These are phyloP conservation scores for Polyommatus iphigenia DNA, from an alignment of 2,888 invertebrate genomes.

Conservation along the genomic window DNA sequence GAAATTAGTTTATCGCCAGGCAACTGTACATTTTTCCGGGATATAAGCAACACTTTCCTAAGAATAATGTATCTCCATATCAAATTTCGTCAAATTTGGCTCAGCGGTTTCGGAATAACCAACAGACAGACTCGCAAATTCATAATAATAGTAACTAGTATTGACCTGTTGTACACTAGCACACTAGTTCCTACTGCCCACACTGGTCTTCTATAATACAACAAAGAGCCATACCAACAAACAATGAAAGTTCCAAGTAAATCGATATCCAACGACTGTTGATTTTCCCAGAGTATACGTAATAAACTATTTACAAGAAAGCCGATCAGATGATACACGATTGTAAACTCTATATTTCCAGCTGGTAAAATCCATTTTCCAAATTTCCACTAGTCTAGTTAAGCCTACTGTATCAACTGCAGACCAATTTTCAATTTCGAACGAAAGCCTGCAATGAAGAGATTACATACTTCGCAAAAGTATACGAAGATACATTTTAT, in stretches of 20 bases:
- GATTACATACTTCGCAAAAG: not conserved
- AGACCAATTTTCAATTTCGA: slow-evolving; percentile 25
- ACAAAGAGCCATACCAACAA: slow-evolving; percentile 6
- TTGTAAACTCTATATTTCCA: not conserved
- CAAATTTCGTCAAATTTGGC: too few relatives aligned
- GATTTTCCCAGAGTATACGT: slow-evolving; percentile 25
- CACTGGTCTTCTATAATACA: not conserved
- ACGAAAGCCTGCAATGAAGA: slow-evolving; percentile 15
- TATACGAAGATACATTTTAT: not conserved
- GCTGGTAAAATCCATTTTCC: not conserved
- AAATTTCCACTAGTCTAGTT: not conserved
- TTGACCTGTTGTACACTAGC: too few relatives aligned
- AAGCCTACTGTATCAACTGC: slow-evolving; percentile 16
- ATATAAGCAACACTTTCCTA: too few relatives aligned
- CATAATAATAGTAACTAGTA: too few relatives aligned
- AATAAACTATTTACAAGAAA: slow-evolving; percentile 27
- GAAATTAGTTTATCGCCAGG: too few relatives aligned
- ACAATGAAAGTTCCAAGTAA: slow-evolving; percentile 20
- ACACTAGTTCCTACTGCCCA: too few relatives aligned
- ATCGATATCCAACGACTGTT: slow-evolving; percentile 23
- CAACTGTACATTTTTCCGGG: too few relatives aligned
- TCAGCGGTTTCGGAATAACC: too few relatives aligned
- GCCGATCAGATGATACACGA: not conserved
- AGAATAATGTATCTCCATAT: too few relatives aligned
- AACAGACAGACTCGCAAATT: too few relatives aligned